Percentiles rank a stretch among this genome's conserved stretches.
Conservation (phyloP, 1,140 invertebrate species). For the Drosophila yakuba region DNA sequence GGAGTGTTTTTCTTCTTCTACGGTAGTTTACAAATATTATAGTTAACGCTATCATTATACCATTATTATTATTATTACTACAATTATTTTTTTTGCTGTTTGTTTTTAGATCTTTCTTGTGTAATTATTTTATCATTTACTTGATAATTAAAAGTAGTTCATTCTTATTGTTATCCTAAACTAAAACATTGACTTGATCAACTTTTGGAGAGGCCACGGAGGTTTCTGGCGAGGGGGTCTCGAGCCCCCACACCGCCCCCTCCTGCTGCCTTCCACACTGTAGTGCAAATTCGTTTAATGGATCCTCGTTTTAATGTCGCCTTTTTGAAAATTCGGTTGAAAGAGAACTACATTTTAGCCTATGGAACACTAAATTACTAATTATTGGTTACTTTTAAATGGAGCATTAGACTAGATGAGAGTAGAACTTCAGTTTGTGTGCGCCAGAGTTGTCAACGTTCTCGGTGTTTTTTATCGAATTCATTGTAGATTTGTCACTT, state of each 20-base stretch:
- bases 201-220: conserved; percentile 17
- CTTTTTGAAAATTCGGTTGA: conserved; percentile 3
- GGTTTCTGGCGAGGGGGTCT: conserved; percentile 5
- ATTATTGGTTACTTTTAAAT: conserved; percentile 46
- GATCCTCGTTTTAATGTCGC: conserved; percentile 14
- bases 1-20: conserved; percentile 41
- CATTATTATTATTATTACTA: conserved; percentile 37
- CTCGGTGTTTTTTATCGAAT: conserved; percentile 58
- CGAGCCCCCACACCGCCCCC: background rate
- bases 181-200: conserved; percentile 12
- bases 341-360: conserved; percentile 15
- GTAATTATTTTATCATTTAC: conserved; percentile 36
- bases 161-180: conserved; percentile 12
- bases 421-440: conserved; percentile 20
- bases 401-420: conserved; percentile 6
- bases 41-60: conserved; percentile 36
- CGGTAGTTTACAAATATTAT: conserved; percentile 36
- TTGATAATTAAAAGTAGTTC: conserved; percentile 38
- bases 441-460: conserved; percentile 42
- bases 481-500: conserved; percentile 70
- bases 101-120: conserved; percentile 25
- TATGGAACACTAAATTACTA: conserved; percentile 22
- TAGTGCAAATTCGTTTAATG: conserved; percentile 48
- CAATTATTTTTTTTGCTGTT: conserved; percentile 16
- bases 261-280: conserved; percentile 36